Evolutionary conservation across 1,140 invertebrate species (phyloP), one percentile per base, ranked within the genome.

Genomic region (Brachionus calyciflorus): DNA sequence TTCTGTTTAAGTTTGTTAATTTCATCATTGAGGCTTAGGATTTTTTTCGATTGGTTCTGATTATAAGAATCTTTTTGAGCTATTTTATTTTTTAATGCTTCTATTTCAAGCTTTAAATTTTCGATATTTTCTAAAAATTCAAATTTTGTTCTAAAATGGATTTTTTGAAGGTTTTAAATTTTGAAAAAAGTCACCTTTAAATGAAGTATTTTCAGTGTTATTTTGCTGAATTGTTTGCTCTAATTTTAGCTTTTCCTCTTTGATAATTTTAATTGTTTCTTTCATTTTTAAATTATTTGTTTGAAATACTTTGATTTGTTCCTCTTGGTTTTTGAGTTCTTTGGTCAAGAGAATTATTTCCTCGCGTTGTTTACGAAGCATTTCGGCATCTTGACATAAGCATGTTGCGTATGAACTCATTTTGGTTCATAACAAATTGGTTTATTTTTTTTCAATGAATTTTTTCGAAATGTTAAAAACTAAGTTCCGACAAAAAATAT

Each of bases 281-380:
- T 60, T 60, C 1, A 60, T 26, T 28, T 60, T 60, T 33, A 37
- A 19, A 33, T 19, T 60, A 33, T 60, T 60, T n/a, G 55, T 17
- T 60, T 60, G 55, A 17, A 60, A 60, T 28, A 60, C 55, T 19
- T n/a, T 33, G 10, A 60, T 60, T 41, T 60, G 55, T 17, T 60
- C 55, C 21, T 60, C 55, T 60, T 60, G 55, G 19, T 60, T 60
- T 37, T 60, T 60, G 17, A 60, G 55, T n/a, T 60, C 55, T 33
- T 60, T 60, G 14, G 55, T 60, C 28, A 60, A 37, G 10, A 60
- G 55, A 60, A 60, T 60, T 12, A 60, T 60, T 37, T 60, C 55
- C n/a, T 60, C 55, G 19, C 55, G 55, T 60, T 60, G 55, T 17
- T 60, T 60, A 0, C 55, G 55, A 28, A 60, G 55, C 55, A 60